Conservation (phyloP, 2,797 vertebrate species). For the Enteromius paludinosus region DNA sequence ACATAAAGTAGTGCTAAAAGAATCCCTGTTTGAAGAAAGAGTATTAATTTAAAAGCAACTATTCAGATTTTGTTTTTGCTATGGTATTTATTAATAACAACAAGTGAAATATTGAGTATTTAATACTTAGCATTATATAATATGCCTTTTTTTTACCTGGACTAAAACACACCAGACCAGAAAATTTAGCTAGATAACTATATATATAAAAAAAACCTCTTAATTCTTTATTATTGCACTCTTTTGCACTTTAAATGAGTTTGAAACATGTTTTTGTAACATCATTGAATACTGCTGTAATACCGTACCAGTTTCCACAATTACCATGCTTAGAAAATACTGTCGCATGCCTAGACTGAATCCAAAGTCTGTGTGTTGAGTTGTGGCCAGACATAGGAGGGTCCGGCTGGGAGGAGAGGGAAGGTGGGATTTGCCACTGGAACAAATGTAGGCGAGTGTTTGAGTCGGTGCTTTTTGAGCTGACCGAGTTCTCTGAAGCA, state of each 20-base stretch:
- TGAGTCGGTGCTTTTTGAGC: slow-evolving; percentile 69
- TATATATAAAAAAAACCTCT: not conserved
- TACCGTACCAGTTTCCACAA: not conserved
- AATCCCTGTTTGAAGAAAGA: not conserved
- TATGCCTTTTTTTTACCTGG: not conserved
- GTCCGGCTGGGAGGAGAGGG: slow-evolving; percentile 43
- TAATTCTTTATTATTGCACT: not conserved
- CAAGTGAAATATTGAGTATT: not conserved
- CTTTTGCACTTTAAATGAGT: not conserved
- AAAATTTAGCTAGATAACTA: not conserved
- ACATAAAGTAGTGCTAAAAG: not conserved
- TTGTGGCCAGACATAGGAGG: slow-evolving; percentile 64
- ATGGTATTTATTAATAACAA: not conserved
- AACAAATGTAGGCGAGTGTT: slow-evolving; percentile 61
- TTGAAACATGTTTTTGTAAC: not conserved
- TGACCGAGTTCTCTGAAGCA: slow-evolving; percentile 68
- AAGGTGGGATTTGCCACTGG: slow-evolving; percentile 47
- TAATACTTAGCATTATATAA: not conserved
- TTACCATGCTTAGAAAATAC: not conserved
- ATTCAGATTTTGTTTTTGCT: not conserved
- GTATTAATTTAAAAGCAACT: not conserved
- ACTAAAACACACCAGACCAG: not conserved
- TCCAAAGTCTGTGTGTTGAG: slow-evolving; percentile 65
- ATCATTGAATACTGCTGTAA: not conserved
- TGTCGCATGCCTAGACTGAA: slow-evolving; percentile 42